Conservation (phyloP, 1,140 invertebrate genomes). For the Ceratina japonica region DNA sequence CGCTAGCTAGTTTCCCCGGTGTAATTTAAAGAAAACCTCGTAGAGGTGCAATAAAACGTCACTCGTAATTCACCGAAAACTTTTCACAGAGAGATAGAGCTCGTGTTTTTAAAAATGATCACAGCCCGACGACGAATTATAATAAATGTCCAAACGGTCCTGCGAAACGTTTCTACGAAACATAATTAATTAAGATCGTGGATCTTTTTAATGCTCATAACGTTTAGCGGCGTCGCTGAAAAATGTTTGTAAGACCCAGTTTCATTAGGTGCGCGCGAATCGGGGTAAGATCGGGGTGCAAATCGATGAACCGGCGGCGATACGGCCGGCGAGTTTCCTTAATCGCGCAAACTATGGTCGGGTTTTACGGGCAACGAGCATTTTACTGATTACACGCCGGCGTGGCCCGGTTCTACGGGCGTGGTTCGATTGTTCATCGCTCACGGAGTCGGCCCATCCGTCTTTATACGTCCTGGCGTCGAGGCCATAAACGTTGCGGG, state of each 20-base stretch:
- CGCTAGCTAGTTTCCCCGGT: constrained; percentile 3
- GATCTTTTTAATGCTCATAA: no score
- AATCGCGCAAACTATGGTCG: constrained; percentile 26
- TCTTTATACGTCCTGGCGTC: constrained; percentile 28
- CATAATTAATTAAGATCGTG: no score
- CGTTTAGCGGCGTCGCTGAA: not conserved
- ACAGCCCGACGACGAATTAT: no score
- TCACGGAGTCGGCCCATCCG: constrained; percentile 3
- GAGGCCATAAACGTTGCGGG: constrained; percentile 7
- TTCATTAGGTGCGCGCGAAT: constrained; percentile 18
- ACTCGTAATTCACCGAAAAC: not conserved
- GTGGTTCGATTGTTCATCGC: constrained; percentile 40
- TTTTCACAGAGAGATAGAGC: not conserved
- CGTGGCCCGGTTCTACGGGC: constrained; percentile 7
- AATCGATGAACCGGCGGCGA: constrained; percentile 24
- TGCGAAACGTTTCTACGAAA: no score
- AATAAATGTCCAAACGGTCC: no score
- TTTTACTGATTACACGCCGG: constrained; percentile 37
- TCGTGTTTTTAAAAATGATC: not conserved
- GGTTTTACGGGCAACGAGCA: constrained; percentile 19
- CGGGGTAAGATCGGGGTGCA: constrained; percentile 29
- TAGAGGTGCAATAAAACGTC: constrained; percentile 5
- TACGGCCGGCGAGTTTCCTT: constrained; percentile 18
- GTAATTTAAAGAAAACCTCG: constrained; percentile 29
- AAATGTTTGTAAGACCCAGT: not conserved